Base-by-base conservation (phyloP, 2,888 invertebrate species). In the Hedya salicella region DNA sequence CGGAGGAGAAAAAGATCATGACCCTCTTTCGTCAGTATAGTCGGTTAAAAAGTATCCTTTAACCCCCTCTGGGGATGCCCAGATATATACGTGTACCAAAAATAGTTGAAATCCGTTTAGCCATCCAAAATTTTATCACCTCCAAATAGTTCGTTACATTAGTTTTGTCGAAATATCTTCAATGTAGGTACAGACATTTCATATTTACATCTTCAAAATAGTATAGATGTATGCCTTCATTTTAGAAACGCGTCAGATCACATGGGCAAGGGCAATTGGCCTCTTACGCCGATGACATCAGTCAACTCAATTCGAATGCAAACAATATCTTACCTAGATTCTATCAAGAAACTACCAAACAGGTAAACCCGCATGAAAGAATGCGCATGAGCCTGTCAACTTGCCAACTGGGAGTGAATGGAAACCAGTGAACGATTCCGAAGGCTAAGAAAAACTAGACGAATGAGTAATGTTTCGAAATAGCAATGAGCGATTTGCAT, bases 321-420 rank as follows among this genome's bases (percentile, higher is more conserved):
- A 44, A 30, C 30, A 14, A 14, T 42, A 30, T 42, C 42, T 5
- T 16, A 16, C 30, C 30, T 25, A 57, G 17, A 19, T 57, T 53
- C 39, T 19, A 53, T 53, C 57, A 46, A 40, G 39, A 53, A 17
- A n/a, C n/a, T 25, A 21, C 6, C n/a, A 54, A 46, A 46, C 44
- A 46, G 59, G 59, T 36, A 64, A 65, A 65, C 39, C 46, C 52
- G 30, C 21, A 46, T 36, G 44, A 65, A 50, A 52, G 39, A 65
- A 52, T 44, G 25, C 39, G 17, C 53, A 53, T 75, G 73, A 49
- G 13, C 70, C 80, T 81, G 83, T 79, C 77, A 77, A 72, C 70
- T 70, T 82, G 84, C 85, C 83, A 85, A 82, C 75, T 76, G 71
- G 67, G 17, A 74, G 73, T 76, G 81, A 81, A 77, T 78, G 79